A percentile compares a stretch with the other conserved stretches of the same genome.
Evolutionary conservation across 2,797 vertebrate genomes (phyloP).

Genomic region (Lepus townsendii): DNA sequence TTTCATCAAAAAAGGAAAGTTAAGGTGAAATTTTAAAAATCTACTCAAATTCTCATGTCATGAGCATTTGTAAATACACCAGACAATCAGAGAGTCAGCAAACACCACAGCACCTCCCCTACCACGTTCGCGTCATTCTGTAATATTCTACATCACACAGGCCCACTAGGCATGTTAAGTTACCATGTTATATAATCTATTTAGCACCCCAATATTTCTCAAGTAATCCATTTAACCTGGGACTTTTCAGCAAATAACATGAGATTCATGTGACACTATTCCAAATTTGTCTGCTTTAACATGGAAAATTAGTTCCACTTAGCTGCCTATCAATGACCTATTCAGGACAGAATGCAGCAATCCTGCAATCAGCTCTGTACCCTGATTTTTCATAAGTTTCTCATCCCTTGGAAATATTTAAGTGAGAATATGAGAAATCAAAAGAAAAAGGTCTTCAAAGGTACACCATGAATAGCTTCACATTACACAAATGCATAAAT

Average conservation of each 20-base stretch:
- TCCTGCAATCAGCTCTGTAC: conserved; percentile 90
- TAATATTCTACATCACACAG: conserved; percentile 46
- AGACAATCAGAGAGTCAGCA: conserved; percentile 44
- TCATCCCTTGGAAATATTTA: conserved; percentile 86
- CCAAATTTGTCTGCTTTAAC: conserved; percentile 92
- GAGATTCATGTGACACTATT: conserved; percentile 91
- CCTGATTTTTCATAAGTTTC: conserved; percentile 89
- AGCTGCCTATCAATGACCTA: conserved; percentile 95
- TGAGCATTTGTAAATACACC: conserved; percentile 19
- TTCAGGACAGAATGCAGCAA: conserved; percentile 91
- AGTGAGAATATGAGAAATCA: conserved; percentile 87
- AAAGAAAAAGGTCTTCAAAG: conserved; percentile 78
- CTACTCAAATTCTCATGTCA: conserved; percentile 47
- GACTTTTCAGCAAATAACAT: conserved; percentile 90
- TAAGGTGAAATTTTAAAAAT: conserved; percentile 38
- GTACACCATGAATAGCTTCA: conserved; percentile 73
- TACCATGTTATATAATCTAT: conserved; percentile 72
- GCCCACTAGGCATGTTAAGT: conserved; percentile 43
- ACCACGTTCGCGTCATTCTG: neutral
- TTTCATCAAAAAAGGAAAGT: conserved; percentile 53
- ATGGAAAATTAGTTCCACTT: conserved; percentile 97
- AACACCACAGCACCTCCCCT: conserved; percentile 44
- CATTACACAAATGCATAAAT: conserved; percentile 67
- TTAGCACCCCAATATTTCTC: conserved; percentile 77
- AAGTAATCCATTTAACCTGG: conserved; percentile 88